Base-by-base conservation (phyloP, 2,888 invertebrate species). In the Cheilosia impressa region DNA sequence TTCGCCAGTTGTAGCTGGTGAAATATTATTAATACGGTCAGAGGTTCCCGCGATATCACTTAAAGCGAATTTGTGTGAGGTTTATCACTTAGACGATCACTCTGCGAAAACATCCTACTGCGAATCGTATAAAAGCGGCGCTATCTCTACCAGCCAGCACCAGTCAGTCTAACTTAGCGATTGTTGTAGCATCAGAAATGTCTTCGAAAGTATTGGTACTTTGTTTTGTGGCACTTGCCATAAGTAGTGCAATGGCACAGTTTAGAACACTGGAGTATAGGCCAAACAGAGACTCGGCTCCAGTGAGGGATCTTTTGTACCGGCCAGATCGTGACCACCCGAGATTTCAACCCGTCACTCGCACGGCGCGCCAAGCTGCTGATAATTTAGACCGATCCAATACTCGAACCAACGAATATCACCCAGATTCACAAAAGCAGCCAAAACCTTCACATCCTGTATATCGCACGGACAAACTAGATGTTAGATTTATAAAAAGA, bases 221-320 rank as follows among this genome's bases (percentile, higher is more conserved):
- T 43, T 78, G 71, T 4, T 47, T 78, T 10, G n/a, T 78, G n/a
- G 55, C 17, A 17, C 45, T 83, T 22, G 55, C 62, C 15, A 41
- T 45, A 7, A 15, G 55, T 38, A 9, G 17, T 7, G 22, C 50
- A n/a, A 10, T 80, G 10, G 80, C 75, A 0, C 75, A 80, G 22
- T 27, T 52, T 13, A 52, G 57, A 41, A 75, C 80, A 0, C 60
- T 80, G 24, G 80, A 80, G 34, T 80, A 80, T 4, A 31, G 60
- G n/a, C 80, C 80, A n/a, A 60, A 27, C 2, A 73, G 80, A 22
- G 75, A 80, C 22, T 38, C 60, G 22, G 66, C 1, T 10, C 60
- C 52, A 38, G 34, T 34, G 19, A 76, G 34, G 27, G 76, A 76
- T 7, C 73, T 81, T 47, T 10, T 27, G 15, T 57, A 57, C n/a